Percentiles rank a stretch among this genome's conserved stretches.
These are phyloP conservation scores for Pandemis heparana DNA, from an alignment of 2,888 invertebrate genomes.

Conservation along the genomic window DNA sequence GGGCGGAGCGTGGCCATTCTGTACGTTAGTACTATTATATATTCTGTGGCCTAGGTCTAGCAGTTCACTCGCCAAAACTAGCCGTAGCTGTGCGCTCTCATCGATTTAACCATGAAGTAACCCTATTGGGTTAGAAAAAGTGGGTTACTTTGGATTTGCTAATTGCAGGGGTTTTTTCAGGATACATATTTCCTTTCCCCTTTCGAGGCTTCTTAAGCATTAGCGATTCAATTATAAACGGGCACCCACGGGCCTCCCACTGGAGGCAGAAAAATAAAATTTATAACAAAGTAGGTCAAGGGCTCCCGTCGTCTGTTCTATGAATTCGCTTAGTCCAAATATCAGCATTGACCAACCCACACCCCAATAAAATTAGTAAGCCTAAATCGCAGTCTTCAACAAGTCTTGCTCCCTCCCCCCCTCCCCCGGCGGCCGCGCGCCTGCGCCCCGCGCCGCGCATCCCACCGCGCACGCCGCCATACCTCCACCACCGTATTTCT, in stretches of 20 bases:
- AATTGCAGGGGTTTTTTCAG: no score
- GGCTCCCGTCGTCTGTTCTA: neutral
- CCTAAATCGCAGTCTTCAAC: constrained; percentile 7
- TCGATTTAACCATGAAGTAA: no score
- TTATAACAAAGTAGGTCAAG: neutral
- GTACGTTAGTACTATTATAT: no score
- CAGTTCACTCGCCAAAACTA: no score
- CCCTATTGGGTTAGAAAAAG: no score
- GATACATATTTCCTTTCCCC: no score
- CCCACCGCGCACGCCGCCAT: constrained; percentile 67
- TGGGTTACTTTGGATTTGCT: no score
- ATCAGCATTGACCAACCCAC: neutral
- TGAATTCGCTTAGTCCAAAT: neutral
- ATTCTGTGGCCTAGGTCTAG: no score
- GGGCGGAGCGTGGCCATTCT: no score
- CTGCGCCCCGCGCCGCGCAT: constrained; percentile 62
- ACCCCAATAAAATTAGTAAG: neutral
- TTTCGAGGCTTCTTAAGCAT: no score
- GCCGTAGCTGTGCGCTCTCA: no score
- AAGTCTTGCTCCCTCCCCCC: constrained; percentile 37
- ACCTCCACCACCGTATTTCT: constrained; percentile 70
- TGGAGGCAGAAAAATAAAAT: neutral
- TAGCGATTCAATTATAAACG: neutral
- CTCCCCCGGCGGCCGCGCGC: constrained; percentile 35
- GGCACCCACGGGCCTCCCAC: no score